These are phyloP conservation scores for Elachura formosa DNA, from an alignment of 2,113 vertebrate species.

Conservation along the genomic window DNA sequence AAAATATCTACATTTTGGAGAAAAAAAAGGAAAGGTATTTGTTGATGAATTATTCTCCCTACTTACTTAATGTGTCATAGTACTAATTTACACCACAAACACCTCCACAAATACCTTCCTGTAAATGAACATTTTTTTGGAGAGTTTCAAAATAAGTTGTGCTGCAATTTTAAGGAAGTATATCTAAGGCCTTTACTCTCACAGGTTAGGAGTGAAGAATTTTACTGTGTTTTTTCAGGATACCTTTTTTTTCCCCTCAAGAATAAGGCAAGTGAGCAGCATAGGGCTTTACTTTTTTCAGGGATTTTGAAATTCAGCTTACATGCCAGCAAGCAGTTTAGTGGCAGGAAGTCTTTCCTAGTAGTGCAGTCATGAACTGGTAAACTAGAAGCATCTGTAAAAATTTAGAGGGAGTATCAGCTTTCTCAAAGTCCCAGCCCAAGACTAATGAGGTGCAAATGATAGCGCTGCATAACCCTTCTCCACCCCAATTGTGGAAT, in stretches of 20 bases:
- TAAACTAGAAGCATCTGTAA: slow-evolving; percentile 87
- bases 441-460: slow-evolving; percentile 85
- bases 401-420: slow-evolving; percentile 84
- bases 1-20: background rate
- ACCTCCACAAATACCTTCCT: slow-evolving; percentile 58
- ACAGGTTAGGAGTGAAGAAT: slow-evolving; percentile 44
- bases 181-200: slow-evolving; percentile 50
- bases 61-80: slow-evolving; percentile 22
- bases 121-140: slow-evolving; percentile 62
- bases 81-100: slow-evolving; percentile 62
- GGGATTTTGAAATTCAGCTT: slow-evolving; percentile 79
- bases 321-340: slow-evolving; percentile 81
- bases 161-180: slow-evolving; percentile 55
- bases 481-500: slow-evolving; percentile 75
- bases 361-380: slow-evolving; percentile 82
- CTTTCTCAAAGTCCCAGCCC: slow-evolving; percentile 78
- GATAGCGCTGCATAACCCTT: slow-evolving; percentile 75
- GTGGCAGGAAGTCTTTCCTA: slow-evolving; percentile 82
- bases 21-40: background rate
- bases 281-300: slow-evolving; percentile 77
- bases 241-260: background rate
- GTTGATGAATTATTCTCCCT: slow-evolving; percentile 39
- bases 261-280: slow-evolving; percentile 68
- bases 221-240: slow-evolving; percentile 61
- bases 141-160: slow-evolving; percentile 55